Evolutionary conservation across 2,113 vertebrate species (phyloP), one percentile per base, ranked within the genome.

Genomic region (Campylomormyrus numenius): DNA sequence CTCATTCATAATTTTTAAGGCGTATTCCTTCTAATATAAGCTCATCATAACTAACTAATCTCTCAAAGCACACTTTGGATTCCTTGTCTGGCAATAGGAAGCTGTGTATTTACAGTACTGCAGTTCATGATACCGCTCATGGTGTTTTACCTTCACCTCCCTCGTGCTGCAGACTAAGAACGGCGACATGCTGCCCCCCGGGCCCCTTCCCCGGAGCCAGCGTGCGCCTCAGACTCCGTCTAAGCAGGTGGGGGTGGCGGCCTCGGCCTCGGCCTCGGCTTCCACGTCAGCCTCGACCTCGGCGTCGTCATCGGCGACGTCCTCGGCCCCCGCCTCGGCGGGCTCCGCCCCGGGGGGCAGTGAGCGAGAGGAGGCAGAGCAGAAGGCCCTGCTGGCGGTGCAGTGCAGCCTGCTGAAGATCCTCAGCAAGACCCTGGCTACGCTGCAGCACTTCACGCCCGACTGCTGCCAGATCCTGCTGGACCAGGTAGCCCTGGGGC

Each of bases 381-480:
- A 97, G 93, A 97, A 96, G 80, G 98, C 97, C 0, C 92, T 99
- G 92, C 95, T 97, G 2, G 94, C 95, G 0, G 98, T 99, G 49
- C 98, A 99, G 95, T 98, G 97, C 91, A 97, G 98, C 89, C 97
- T 99, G 4, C 93, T 99, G n/a, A 98, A 98, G 95, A 99, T 99
- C 95, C 98, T 99, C 91, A 98, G 98, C 94, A 98, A 98, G 91
- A 98, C 97, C 0, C 94, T 99, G 3, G 98, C 98, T 0, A 96
- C 98, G 0, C 94, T 99, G 92, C 97, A 98, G 90, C 97, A 97
- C 89, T 99, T 99, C 95, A 99, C 98, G 66, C 98, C 98, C 0
- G 98, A 99, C 39, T 97, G 98, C 95, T 99, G 98, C 94, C 98
- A 99, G 94, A 98, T 99, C 48, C 96, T 99, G 56, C 95, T 98